Evolutionary conservation across 2,113 vertebrate species (phyloP), one percentile per base, ranked within the genome.

Genomic region (Actinemys pallida): DNA sequence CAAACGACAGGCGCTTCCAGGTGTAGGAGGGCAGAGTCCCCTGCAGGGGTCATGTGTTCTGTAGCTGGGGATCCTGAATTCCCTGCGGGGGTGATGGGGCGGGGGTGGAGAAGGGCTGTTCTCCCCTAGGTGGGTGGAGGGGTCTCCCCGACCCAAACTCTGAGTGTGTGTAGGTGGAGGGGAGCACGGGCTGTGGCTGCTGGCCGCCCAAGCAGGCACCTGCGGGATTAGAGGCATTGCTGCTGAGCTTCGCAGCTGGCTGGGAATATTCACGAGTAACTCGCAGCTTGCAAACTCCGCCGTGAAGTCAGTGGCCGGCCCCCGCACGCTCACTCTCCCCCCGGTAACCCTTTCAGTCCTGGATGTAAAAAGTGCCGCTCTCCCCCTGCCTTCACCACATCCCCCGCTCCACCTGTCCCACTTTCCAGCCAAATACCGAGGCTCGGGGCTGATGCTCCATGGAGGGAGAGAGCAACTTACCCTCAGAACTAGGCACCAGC

Each of bases 391-490:
- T 54, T 82, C 62, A 79, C 35, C 19, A 22, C 57, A 20, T 39
- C 25, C n/a, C 6, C 5, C 86, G 45, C 72, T 2, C 79, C 52
- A 79, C 50, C 86, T 62, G 53, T 27, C 57, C 76, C 89, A 81
- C 31, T 59, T 42, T 24, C 87, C 85, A 53, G 49, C 49, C 6
- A 25, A n/a, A 13, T 14, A 6, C 59, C 59, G 59, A 35, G 59
- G 57, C 25, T 12, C 57, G 25, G 57, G 59, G 57, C 27, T 29
- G 57, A 11, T 59, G 27, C 11, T 59, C 25, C 79, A 49, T 25
- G 5, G 84, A 65, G n/a, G 31, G 56, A 83, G 78, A 57, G 50
- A 86, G 83, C 65, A 92, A 98, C 98, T 98, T 98, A 98, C 98
- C 98, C 93, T 93, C 88, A 94, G 59, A 96, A 97, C 97, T 97